phyloP scores from a whole-genome alignment of 2,113 vertebrate genomes.

The Malurus elegans region DNA sequence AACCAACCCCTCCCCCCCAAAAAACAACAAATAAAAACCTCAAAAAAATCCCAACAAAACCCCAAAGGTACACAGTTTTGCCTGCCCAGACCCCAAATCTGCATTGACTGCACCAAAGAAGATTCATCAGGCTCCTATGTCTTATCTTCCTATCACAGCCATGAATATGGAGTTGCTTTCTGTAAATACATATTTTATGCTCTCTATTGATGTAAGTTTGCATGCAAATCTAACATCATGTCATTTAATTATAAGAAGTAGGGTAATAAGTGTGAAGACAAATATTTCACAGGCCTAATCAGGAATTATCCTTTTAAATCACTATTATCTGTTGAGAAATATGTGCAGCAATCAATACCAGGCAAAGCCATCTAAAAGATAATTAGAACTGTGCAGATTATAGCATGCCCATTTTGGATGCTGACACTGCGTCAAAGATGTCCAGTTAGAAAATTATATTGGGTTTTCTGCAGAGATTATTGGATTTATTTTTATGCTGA shows the following conservation, averaged over 20 bases:
- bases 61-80: background rate
- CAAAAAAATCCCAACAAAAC: background rate
- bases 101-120: background rate
- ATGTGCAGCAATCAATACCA: slow-evolving; percentile 31
- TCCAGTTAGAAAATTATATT: background rate
- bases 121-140: background rate
- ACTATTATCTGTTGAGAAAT: slow-evolving; percentile 13
- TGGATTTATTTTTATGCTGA: background rate
- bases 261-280: slow-evolving; percentile 40
- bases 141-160: background rate
- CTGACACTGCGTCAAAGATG: background rate
- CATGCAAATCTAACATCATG: slow-evolving; percentile 36
- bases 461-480: background rate
- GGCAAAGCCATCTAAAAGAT: slow-evolving; percentile 18
- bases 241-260: slow-evolving; percentile 43
- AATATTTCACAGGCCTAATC: slow-evolving; percentile 61
- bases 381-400: slow-evolving; percentile 36
- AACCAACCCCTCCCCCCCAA: no score
- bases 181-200: slow-evolving; percentile 12
- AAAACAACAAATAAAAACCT: no score
- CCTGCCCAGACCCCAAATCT: background rate
- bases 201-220: background rate
- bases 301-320: slow-evolving; percentile 52
- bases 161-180: background rate
- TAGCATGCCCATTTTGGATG: background rate